These are phyloP conservation scores for Camptogramma bilineatum DNA, from an alignment of 2,888 invertebrate genomes.

Conservation along the genomic window DNA sequence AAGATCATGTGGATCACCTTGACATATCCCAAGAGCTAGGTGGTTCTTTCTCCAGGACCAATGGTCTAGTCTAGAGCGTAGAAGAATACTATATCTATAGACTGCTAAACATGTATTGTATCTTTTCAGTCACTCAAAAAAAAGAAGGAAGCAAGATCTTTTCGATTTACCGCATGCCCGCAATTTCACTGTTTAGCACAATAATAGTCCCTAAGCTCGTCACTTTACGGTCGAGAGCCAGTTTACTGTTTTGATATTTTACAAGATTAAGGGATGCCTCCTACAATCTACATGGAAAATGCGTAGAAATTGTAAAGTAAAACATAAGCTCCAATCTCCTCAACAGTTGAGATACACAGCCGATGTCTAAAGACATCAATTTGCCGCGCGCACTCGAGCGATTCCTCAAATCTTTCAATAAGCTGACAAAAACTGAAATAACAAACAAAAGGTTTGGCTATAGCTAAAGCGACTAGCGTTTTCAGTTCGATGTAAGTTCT, in stretches of 20 bases:
- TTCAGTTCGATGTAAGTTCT: neutral
- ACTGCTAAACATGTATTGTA: too few species aligned
- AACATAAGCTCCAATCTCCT: slow-evolving; percentile 14
- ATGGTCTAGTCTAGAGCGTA: too few species aligned
- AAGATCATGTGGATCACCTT: too few species aligned
- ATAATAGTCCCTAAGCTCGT: too few species aligned
- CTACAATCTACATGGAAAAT: neutral
- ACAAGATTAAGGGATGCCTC: neutral
- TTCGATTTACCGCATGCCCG: too few species aligned
- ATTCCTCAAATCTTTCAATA: slow-evolving; percentile 41
- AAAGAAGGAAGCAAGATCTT: too few species aligned
- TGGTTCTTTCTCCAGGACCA: too few species aligned
- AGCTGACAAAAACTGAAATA: slow-evolving; percentile 33
- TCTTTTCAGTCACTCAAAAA: too few species aligned
- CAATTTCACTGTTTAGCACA: too few species aligned
- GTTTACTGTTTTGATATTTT: neutral
- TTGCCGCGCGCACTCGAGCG: slow-evolving; percentile 21
- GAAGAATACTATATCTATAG: too few species aligned
- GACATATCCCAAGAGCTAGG: too few species aligned
- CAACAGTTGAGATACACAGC: slow-evolving; percentile 8
- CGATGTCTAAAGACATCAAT: slow-evolving; percentile 36
- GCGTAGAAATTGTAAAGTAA: neutral
- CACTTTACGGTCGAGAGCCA: neutral
- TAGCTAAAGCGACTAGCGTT: neutral
- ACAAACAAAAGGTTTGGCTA: slow-evolving; percentile 40